These are phyloP conservation scores for Anoplolepis gracilipes DNA, from an alignment of 1,140 invertebrate species.

Conservation along the genomic window DNA sequence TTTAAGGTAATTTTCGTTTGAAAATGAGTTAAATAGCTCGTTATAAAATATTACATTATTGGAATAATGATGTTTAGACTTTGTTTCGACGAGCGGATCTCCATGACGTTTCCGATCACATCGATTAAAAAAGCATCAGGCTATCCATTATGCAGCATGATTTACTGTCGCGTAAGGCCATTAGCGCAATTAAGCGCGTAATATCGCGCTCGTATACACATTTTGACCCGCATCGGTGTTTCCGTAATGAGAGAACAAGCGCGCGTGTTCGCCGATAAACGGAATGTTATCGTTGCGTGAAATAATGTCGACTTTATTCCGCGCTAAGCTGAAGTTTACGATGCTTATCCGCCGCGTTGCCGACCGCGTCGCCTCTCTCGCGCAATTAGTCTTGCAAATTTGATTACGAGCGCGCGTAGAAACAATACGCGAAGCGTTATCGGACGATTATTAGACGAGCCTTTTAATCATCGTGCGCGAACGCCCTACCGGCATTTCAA, in stretches of 20 bases:
- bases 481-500: conserved; percentile 35
- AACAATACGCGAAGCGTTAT: conserved; percentile 54
- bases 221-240: conserved; percentile 49
- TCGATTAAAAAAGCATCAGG: conserved; percentile 15
- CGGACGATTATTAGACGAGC: conserved; percentile 41
- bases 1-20: too few relatives aligned
- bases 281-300: conserved; percentile 60
- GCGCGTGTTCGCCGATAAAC: conserved; percentile 44
- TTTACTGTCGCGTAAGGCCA: conserved; percentile 41
- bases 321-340: conserved; percentile 62
- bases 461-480: conserved; percentile 43
- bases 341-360: conserved; percentile 48
- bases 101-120: not conserved
- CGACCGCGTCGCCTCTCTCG: conserved; percentile 10
- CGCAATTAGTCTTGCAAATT: conserved; percentile 62
- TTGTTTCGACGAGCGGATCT: not conserved
- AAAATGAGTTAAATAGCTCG: not conserved
- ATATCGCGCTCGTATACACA: not conserved
- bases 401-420: conserved; percentile 48
- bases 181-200: conserved; percentile 31
- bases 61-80: not conserved
- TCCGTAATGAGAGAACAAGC: not conserved
- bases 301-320: conserved; percentile 61
- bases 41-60: conserved; percentile 1
- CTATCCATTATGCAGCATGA: conserved; percentile 15